phyloP scores from a whole-genome alignment of 2,113 vertebrate genomes.

The Collichthys lucidus region DNA sequence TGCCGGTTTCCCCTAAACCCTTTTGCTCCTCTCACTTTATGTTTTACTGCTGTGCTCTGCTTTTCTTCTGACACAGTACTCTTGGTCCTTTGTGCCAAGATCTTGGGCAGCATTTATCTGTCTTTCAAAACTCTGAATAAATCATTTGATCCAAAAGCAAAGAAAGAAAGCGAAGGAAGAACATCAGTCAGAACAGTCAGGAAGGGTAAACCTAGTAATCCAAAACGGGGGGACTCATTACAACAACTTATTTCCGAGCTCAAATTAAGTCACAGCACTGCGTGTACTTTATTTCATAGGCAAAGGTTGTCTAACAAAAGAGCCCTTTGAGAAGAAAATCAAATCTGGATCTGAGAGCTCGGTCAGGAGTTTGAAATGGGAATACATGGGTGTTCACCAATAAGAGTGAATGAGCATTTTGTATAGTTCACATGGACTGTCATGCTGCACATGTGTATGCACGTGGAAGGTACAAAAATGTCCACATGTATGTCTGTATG shows the following conservation, averaged over 20 bases:
- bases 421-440: conserved; percentile 16
- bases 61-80: neutral
- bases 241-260: conserved; percentile 56
- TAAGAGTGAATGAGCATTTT: conserved; percentile 43
- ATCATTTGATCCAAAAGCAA: conserved; percentile 10
- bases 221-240: conserved; percentile 53
- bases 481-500: neutral
- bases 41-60: neutral
- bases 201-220: conserved; percentile 55
- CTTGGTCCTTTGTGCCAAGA: neutral
- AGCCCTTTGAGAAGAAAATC: conserved; percentile 70
- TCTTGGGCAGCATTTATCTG: neutral
- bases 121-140: conserved; percentile 6
- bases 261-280: conserved; percentile 60
- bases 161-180: conserved; percentile 28
- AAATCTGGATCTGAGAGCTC: conserved; percentile 58
- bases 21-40: neutral
- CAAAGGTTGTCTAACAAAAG: conserved; percentile 64
- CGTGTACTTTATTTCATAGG: conserved; percentile 39
- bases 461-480: conserved; percentile 1
- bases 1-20: neutral
- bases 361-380: conserved; percentile 53
- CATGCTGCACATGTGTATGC: conserved; percentile 1
- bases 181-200: conserved; percentile 20
- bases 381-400: conserved; percentile 17